Conservation (phyloP, 2,888 invertebrate genomes). For the Arge pagana region DNA sequence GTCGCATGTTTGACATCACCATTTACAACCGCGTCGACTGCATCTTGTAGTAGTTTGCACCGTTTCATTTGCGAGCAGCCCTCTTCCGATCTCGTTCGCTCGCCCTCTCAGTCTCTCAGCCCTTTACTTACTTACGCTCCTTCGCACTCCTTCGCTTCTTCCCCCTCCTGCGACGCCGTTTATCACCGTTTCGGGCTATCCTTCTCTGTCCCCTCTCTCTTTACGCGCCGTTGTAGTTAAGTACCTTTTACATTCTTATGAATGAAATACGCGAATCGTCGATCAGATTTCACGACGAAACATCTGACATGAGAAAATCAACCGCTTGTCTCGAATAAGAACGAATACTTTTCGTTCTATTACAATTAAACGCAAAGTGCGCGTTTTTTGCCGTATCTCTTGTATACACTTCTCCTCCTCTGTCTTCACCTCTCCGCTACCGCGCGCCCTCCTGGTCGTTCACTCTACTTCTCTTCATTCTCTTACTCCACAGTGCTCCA, state of each 20-base stretch:
- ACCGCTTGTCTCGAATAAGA: constrained; percentile 11
- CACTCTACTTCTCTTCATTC: too few relatives aligned
- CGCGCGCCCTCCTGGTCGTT: too few relatives aligned
- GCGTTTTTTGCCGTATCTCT: constrained; percentile 37
- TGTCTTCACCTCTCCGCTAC: too few relatives aligned
- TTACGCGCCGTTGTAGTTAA: too few relatives aligned
- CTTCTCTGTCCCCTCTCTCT: too few relatives aligned
- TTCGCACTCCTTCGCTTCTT: constrained; percentile 7
- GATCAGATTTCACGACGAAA: too few relatives aligned
- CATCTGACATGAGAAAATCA: too few relatives aligned
- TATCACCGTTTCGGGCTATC: too few relatives aligned
- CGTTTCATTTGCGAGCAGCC: neutral
- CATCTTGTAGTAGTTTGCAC: neutral
- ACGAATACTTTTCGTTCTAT: constrained; percentile 8
- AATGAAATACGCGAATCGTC: too few relatives aligned
- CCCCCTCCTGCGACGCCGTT: too few relatives aligned
- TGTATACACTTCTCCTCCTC: neutral
- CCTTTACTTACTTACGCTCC: neutral
- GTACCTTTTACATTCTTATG: too few relatives aligned
- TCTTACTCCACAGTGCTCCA: too few relatives aligned
- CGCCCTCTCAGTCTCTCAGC: neutral
- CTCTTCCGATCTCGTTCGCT: neutral
- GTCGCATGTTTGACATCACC: constrained; percentile 52
- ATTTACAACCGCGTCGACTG: neutral
- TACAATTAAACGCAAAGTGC: constrained; percentile 38